These are phyloP conservation scores for Gavia stellata DNA, from an alignment of 2,113 vertebrate species.

Conservation along the genomic window DNA sequence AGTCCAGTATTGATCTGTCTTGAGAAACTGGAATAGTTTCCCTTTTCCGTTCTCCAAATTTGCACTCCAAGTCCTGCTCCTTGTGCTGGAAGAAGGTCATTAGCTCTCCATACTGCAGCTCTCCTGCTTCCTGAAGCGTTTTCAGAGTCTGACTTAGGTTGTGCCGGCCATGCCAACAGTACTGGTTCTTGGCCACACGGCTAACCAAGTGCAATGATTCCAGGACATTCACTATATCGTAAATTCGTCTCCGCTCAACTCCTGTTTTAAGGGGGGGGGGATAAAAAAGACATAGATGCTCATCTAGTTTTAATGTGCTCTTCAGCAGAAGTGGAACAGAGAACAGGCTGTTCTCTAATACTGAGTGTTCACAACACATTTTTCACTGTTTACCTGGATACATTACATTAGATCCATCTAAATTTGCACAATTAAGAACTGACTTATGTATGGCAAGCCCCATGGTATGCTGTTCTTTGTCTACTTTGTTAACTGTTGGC, in stretches of 20 bases:
- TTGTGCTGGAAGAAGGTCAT: conserved; percentile 74
- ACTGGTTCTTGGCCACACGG: conserved; percentile 93
- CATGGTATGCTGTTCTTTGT: background rate
- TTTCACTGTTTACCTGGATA: background rate
- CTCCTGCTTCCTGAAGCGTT: conserved; percentile 78
- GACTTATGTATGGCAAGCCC: background rate
- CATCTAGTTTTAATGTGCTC: background rate
- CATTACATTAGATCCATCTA: background rate
- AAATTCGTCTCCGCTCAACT: conserved; percentile 91
- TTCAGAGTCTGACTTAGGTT: conserved; percentile 80
- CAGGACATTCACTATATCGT: conserved; percentile 92
- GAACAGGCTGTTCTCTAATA: background rate
- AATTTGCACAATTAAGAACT: background rate
- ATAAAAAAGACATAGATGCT: background rate
- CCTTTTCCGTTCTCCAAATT: conserved; percentile 56
- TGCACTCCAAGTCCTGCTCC: conserved; percentile 66
- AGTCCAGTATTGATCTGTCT: conserved; percentile 62
- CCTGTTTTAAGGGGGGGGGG: conserved; percentile 66
- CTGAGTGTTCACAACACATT: background rate
- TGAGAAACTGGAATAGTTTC: conserved; percentile 39
- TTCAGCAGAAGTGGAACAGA: background rate
- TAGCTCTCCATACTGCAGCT: conserved; percentile 84
- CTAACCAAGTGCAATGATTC: conserved; percentile 89
- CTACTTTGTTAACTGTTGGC: background rate
- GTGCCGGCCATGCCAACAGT: conserved; percentile 86